A percentile compares a stretch with the other conserved stretches of the same genome.
These are phyloP conservation scores for Rutpela maculata DNA, from an alignment of 2,888 invertebrate genomes.

Conservation along the genomic window DNA sequence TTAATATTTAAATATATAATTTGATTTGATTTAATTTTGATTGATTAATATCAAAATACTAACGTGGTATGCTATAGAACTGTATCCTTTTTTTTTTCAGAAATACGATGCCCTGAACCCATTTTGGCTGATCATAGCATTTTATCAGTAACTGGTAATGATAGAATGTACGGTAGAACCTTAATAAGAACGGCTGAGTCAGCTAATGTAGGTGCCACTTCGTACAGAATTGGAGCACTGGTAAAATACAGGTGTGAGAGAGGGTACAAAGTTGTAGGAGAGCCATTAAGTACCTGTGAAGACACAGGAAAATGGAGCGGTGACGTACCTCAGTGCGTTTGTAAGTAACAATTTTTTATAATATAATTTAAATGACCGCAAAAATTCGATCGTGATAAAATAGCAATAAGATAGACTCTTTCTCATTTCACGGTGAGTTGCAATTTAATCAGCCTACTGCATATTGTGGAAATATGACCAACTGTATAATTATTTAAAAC, in stretches of 20 bases:
- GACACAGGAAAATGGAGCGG: constrained; percentile 92
- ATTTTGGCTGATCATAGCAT: constrained; percentile 89
- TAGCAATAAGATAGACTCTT: neutral
- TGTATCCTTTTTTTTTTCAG: neutral
- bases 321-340: constrained; percentile 87
- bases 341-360: constrained; percentile 76
- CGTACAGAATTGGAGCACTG: constrained; percentile 90
- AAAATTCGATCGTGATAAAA: neutral
- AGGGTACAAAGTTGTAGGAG: constrained; percentile 91
- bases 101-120: constrained; percentile 92
- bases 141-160: constrained; percentile 92
- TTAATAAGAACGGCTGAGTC: constrained; percentile 85
- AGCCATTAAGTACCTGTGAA: constrained; percentile 89
- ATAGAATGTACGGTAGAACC: constrained; percentile 91
- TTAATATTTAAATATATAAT: too few species aligned
- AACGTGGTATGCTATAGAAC: neutral
- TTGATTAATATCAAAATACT: too few species aligned
- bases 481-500: too few species aligned
- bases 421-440: too few species aligned
- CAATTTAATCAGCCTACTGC: too few species aligned
- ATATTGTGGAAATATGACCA: too few species aligned
- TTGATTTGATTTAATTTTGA: too few species aligned
- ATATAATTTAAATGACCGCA: neutral
- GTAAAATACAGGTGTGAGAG: constrained; percentile 93
- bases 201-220: constrained; percentile 80